Evolutionary conservation across 2,113 vertebrate genomes (phyloP), one percentile per base, ranked within the genome.

Genomic region (Hypocryptadius cinnamomeus): DNA sequence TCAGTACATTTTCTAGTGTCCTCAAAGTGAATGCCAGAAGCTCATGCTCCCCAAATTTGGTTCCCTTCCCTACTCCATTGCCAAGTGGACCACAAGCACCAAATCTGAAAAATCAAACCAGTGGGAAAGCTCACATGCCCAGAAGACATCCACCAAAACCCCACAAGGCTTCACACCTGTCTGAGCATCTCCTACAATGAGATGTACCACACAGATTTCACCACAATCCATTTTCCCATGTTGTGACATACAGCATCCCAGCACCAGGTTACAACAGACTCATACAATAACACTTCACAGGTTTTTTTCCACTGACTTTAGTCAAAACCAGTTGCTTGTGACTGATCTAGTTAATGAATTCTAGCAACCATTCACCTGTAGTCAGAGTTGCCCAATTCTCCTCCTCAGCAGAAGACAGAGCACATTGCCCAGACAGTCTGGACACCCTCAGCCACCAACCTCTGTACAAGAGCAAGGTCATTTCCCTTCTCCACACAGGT

Each of bases 381-480:
- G 25, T 23, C 28, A 65, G 28, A 40, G 33, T 10, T 77, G 6
- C 50, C n/a, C 53, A 69, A 0, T 10, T 31, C 47, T 37, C 3
- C 27, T 63, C 61, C 65, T 80, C 64, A 57, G 45, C 54, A 79
- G 31, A 82, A 54, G 35, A 15, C 47, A 63, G 21, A 24, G 33
- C 31, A 54, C 69, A 12, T 17, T 61, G 37, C 28, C 47, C 65
- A 30, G 25, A 18, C n/a, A 10, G 8, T 2, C 61, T 44, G 56
- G 79, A 28, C 39, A 79, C 11, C 28, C 57, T 23, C 50, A 72
- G 35, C n/a, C 45, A 27, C 5, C 50, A 61, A 10, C 14, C 60
- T 8, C 10, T 3, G 8, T 0, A 1, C 5, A 27, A n/a, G 9
- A 57, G 44, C 3, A 5, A 48, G 33, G 56, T 59, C 61, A 35